Base-by-base conservation (phyloP, 2,888 invertebrate genomes). In the Napeogenes inachia region DNA sequence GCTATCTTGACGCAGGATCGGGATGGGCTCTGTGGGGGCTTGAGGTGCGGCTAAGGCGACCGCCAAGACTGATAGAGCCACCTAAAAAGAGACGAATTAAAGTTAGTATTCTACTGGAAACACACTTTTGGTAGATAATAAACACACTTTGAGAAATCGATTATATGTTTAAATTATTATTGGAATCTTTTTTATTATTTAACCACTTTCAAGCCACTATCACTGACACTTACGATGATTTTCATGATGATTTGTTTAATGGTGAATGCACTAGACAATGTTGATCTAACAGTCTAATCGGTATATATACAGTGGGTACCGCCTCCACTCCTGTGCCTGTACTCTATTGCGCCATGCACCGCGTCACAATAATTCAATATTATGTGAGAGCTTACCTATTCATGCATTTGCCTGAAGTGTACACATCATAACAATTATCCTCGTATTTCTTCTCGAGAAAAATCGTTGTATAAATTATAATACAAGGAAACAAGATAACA, bases 1-100 rank as follows among this genome's bases (percentile, higher is more conserved):
- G 68, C 87, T 89, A 12, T 85, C 80, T 70, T 93, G 92, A 0
- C 85, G 87, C 32, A 94, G 54, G 68, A 94, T 94, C 6, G 87
- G 87, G 21, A 88, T 85, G 2, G 84, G 84, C 63, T 90, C 86
- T 13, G 80, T 72, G 0, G 75, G 78, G 4, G 67, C 70, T 68
- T 87, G 89, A 38, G 90, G 89, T 47, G 87, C 89, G 54, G 89
- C 89, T 45, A 77, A 71, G 54, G 84, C 85, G 21, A 80, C 77
- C 57, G 86, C 86, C 72, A 86, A 64, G 46, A 88, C 72, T 68
- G 83, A 82, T 68, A 89, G 72, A 65, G 85, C 76, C 66, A 89
- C 76, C 91, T 91, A 84, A 57, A 89, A 71, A 46, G 32, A 50
- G 56, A 57, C 57, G 56, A 47, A 57, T 35, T 30, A 1, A 13